These are phyloP conservation scores for Penaeus chinensis DNA, from an alignment of 1,140 invertebrate genomes.

Conservation along the genomic window DNA sequence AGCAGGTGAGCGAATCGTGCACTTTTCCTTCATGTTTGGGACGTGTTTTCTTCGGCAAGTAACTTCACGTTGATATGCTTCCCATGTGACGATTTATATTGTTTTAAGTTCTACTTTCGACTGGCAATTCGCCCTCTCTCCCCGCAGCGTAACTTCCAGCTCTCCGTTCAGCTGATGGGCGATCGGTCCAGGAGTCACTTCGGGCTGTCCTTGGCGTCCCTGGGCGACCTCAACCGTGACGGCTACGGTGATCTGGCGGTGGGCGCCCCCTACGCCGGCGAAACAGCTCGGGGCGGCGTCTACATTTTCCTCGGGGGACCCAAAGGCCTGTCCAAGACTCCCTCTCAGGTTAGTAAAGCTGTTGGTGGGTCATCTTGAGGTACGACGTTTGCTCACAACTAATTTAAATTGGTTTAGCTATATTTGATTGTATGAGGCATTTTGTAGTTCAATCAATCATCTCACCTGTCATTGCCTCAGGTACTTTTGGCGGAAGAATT, in stretches of 20 bases:
- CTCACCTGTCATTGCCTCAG: slow-evolving; percentile 73
- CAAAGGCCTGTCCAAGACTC: slow-evolving; percentile 19
- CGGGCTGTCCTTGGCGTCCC: slow-evolving; percentile 84
- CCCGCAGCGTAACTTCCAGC: slow-evolving; percentile 57
- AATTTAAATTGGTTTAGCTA: neutral
- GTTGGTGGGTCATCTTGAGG: neutral
- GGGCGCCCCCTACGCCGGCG: slow-evolving; percentile 88
- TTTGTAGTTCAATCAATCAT: neutral
- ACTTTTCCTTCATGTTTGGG: neutral
- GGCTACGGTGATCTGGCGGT: slow-evolving; percentile 89
- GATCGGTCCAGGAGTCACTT: slow-evolving; percentile 72
- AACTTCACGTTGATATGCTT: neutral
- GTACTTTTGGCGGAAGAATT: slow-evolving; percentile 87
- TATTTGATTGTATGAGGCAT: neutral
- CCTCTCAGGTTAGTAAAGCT: slow-evolving; percentile 49
- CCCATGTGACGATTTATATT: neutral
- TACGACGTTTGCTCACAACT: neutral
- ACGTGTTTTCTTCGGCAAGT: neutral
- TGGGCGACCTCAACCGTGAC: slow-evolving; percentile 93
- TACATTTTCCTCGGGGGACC: slow-evolving; percentile 85
- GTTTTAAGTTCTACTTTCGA: neutral
- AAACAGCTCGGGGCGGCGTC: slow-evolving; percentile 75
- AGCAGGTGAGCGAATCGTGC: slow-evolving; percentile 28
- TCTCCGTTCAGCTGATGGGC: slow-evolving; percentile 22
- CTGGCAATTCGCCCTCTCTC: neutral